Evolutionary conservation across 2,888 invertebrate genomes (phyloP), one percentile per base, ranked within the genome.

Genomic region (Megamerina dolium): DNA sequence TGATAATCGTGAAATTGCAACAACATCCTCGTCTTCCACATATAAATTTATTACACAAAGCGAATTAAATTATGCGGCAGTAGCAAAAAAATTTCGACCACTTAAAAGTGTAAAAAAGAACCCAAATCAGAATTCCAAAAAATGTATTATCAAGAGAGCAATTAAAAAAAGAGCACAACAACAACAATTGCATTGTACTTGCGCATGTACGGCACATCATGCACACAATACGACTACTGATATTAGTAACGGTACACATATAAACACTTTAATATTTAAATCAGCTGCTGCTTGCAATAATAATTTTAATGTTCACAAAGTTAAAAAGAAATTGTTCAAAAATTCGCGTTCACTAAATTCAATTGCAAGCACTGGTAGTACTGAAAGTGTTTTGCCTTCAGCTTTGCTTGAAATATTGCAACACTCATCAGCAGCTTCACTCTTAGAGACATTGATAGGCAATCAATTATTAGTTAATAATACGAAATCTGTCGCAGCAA

Each of bases 31-130:
- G 27, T 41, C 23, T 38, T 27, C 21, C 20, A 10, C 31, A n/a
- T 18, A 29, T 21, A 43, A 49, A 40, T 45, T 42, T 13, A 37
- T 19, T 13, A 47, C 52, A 34, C 45, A 51, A 37, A 48, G 36
- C 34, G 52, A 50, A 33, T 40, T 49, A 13, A 43, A 48, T 46
- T 69, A 67, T 51, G 62, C 63, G 10, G 63, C 58, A 13, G 63
- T 62, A 42, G 68, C 63, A 30, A 63, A 61, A 46, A 70, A 70
- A 46, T 70, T 69, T 33, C 66, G 64, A 46, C 70, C 70, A 21
- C 42, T 70, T 42, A 54, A 37, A 41, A 16, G 13, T 10, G 18
- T 8, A 37, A 41, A 23, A 29, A n/a, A 35, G 18, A 20, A 41
- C n/a, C 10, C 10, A 17, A 23, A 18, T 17, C 20, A 41, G 14